Base-by-base conservation (phyloP, 2,797 vertebrate genomes). In the Saguinus oedipus region DNA sequence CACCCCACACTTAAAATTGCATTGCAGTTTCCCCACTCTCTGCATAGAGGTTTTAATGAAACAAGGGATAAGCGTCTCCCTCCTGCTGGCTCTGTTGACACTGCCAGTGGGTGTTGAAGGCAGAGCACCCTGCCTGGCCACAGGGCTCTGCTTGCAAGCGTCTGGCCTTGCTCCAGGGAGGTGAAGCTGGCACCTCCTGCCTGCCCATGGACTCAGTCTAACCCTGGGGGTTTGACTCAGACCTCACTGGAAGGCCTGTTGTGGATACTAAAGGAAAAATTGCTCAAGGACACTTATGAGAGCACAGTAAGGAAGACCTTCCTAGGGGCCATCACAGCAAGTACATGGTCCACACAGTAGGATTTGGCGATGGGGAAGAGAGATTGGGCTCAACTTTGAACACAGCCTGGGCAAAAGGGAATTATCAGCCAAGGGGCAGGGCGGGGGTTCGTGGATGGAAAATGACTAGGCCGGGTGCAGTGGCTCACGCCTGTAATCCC, bases 111-210 rank as follows among this genome's bases (percentile, higher is more conserved):
- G 36, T 33, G 53, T 22, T n/a, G 9, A 61, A 81, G 2, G 36
- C 84, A 68, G n/a, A 70, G 39, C 27, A 2, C 30, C 36, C 64
- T 4, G 11, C 42, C 46, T 13, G 75, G 27, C 61, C n/a, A 7
- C 39, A 0, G 0, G 3, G 20, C 83, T 55, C 33, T 20, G 59
- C 87, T 33, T 53, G 53, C 55, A 82, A 90, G 46, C 55, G 17
- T 26, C 39, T 30, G 22, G 1, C 72, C 42, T 26, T 75, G 61
- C 70, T 44, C 64, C 5, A 3, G 33, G 48, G 61, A 90, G 27
- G 7, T 36, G 9, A 5, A 12, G 17, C 17, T 0, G 0, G 70
- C 6, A 36, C 15, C 4, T 5, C 17, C 8, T 1, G 2, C 0
- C 59, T 86, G 55, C 61, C 61, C 33, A 2, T 44, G 2, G 1